phyloP scores from a whole-genome alignment of 1,140 invertebrate genomes.

The Cryptotermes secundus region DNA sequence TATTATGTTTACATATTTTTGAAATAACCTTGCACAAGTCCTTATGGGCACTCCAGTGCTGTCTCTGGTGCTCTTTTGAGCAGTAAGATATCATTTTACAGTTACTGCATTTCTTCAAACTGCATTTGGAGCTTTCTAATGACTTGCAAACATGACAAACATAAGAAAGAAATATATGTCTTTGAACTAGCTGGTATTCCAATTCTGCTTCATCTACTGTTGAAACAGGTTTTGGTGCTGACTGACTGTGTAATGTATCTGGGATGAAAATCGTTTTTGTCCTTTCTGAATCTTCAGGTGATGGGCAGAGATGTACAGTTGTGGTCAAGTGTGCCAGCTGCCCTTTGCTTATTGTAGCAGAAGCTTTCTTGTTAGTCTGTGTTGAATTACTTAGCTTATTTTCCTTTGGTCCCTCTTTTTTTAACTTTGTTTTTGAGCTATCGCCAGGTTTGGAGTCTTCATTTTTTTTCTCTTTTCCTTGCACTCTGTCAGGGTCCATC shows the following conservation, averaged over 20 bases:
- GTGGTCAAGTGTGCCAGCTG: not conserved
- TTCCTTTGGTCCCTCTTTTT: not conserved
- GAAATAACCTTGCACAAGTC: conserved; percentile 48
- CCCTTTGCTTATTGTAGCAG: not conserved
- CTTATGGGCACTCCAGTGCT: conserved; percentile 49
- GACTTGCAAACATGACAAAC: conserved; percentile 50
- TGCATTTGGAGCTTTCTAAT: conserved; percentile 35
- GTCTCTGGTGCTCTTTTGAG: conserved; percentile 48
- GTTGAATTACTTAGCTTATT: not conserved
- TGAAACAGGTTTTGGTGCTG: not conserved
- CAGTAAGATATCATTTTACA: conserved; percentile 60
- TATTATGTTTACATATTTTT: conserved; percentile 39
- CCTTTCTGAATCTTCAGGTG: not conserved
- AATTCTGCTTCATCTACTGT: conserved; percentile 26
- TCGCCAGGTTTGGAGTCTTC: not conserved
- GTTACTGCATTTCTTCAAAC: conserved; percentile 45
- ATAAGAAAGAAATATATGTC: conserved; percentile 36
- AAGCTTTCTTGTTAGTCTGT: not conserved
- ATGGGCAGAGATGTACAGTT: not conserved
- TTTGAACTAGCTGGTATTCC: conserved; percentile 22
- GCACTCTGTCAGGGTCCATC: no score
- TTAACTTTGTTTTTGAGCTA: not conserved
- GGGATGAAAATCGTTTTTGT: not conserved
- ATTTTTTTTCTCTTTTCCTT: no score
- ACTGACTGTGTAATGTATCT: not conserved